phyloP scores from a whole-genome alignment of 2,888 invertebrate genomes.

The Ophonus ardosiacus region DNA sequence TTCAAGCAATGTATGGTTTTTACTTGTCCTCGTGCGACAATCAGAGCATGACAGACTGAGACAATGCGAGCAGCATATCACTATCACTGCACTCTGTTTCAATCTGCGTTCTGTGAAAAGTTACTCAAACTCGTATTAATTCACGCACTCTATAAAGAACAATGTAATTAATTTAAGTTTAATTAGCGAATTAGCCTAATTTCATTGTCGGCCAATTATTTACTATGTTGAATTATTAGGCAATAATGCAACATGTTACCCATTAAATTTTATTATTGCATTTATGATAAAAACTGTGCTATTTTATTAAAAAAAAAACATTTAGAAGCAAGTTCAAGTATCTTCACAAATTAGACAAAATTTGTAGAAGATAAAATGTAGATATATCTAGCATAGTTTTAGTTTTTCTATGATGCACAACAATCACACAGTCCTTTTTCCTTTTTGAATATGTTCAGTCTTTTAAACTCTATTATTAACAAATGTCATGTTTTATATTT shows the following conservation, averaged over 20 bases:
- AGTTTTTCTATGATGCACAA: too few species aligned
- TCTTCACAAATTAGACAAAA: too few species aligned
- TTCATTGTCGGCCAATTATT: constrained; percentile 15
- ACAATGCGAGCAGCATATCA: background rate
- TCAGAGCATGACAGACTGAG: constrained; percentile 37
- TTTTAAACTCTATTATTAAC: too few species aligned
- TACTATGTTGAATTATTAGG: background rate
- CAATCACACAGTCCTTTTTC: too few species aligned
- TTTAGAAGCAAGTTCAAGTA: too few species aligned
- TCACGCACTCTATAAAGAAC: constrained; percentile 20
- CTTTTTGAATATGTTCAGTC: too few species aligned
- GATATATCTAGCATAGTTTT: too few species aligned
- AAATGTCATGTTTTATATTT: too few species aligned
- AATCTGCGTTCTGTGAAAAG: background rate
- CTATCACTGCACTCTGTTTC: background rate
- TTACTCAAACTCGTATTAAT: constrained; percentile 35
- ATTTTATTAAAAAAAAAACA: too few species aligned
- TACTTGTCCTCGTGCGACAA: constrained; percentile 38
- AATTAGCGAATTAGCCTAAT: constrained; percentile 43
- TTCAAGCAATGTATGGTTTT: constrained; percentile 36
- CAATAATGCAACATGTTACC: constrained; percentile 3
- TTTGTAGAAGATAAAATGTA: too few species aligned
- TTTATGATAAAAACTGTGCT: background rate
- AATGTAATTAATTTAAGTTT: constrained; percentile 11
- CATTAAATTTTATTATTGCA: constrained; percentile 1